These are phyloP conservation scores for Rhegmatorhina hoffmannsi DNA, from an alignment of 2,113 vertebrate genomes.

Conservation along the genomic window DNA sequence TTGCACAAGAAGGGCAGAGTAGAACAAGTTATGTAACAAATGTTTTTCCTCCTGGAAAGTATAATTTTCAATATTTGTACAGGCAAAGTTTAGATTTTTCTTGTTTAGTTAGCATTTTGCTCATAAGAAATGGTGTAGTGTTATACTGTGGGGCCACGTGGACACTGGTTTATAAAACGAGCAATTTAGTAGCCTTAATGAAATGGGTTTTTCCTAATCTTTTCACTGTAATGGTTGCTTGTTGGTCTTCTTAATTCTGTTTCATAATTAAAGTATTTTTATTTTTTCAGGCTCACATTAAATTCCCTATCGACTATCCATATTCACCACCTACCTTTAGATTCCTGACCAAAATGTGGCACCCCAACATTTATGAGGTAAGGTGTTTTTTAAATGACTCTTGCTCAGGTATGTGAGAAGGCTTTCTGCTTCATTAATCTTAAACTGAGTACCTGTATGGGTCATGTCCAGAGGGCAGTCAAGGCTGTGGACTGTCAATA, in stretches of 20 bases:
- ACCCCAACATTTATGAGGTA: constrained; percentile 99
- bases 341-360: constrained; percentile 99
- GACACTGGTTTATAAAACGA: neutral
- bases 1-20: neutral
- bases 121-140: neutral
- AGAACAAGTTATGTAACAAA: neutral
- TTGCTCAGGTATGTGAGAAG: neutral
- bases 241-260: neutral
- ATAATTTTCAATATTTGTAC: neutral
- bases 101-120: neutral
- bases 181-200: neutral
- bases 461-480: neutral
- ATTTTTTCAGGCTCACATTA: constrained; percentile 92
- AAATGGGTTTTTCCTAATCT: accelerated
- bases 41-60: neutral
- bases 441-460: neutral
- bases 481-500: neutral
- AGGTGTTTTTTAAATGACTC: neutral
- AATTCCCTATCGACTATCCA: constrained; percentile 97
- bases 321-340: constrained; percentile 98
- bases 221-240: neutral
- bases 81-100: neutral
- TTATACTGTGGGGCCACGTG: neutral
- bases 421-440: neutral
- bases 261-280: neutral